These are phyloP conservation scores for Isaurus tuberculatus DNA, from an alignment of 92 coral and sea anemone genomes.

Conservation along the genomic window DNA sequence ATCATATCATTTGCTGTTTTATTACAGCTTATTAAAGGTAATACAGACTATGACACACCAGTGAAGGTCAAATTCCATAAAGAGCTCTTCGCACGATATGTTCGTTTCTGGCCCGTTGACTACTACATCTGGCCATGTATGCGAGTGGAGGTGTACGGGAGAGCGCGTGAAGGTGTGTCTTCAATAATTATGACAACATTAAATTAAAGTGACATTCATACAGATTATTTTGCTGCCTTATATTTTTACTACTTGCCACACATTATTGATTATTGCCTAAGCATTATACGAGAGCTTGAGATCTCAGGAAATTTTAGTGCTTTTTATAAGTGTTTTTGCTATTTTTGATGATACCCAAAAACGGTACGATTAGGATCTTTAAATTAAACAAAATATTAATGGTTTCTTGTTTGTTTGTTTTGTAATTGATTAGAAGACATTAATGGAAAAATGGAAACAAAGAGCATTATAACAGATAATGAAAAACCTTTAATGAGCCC, in stretches of 20 bases:
- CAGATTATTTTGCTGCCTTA: neutral
- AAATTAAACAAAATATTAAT: too few species aligned
- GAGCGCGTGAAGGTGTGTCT: constrained; percentile 38
- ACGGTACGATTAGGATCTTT: too few species aligned
- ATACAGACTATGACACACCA: constrained; percentile 47
- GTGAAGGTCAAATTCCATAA: constrained; percentile 44
- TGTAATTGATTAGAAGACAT: too few species aligned
- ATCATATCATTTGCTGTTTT: neutral
- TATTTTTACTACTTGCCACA: too few species aligned
- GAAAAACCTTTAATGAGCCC: too few species aligned
- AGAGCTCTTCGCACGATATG: constrained; percentile 63
- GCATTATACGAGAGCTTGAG: neutral
- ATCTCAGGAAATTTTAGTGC: neutral
- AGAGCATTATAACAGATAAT: too few species aligned
- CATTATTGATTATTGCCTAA: too few species aligned
- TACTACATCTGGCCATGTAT: constrained; percentile 75
- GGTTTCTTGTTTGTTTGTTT: too few species aligned
- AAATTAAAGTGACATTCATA: neutral
- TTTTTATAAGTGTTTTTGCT: too few species aligned
- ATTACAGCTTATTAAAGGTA: constrained; percentile 60
- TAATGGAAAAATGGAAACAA: too few species aligned
- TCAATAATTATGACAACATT: neutral
- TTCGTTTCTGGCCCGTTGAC: constrained; percentile 70
- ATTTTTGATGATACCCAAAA: too few species aligned
- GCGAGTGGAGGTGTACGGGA: constrained; percentile 69